Conservation (phyloP, 2,888 invertebrate species). For the Xanthorhoe designata region DNA sequence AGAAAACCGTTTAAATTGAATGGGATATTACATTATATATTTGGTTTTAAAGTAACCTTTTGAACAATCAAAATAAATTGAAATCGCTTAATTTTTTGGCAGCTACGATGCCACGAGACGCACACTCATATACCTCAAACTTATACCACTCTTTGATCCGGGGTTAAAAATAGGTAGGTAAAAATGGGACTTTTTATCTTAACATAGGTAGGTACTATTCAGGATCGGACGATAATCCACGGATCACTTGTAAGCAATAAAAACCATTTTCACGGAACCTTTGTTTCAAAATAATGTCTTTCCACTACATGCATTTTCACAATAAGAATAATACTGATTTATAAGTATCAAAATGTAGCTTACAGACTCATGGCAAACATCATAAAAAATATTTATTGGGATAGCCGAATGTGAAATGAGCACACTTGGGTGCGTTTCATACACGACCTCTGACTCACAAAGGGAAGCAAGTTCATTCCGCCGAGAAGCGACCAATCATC, state of each 20-base stretch:
- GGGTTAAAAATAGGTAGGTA: no score
- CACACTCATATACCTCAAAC: no score
- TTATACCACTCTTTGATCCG: no score
- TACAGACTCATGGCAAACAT: slow-evolving; percentile 10
- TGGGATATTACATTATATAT: no score
- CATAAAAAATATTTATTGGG: neutral
- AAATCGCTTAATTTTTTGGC: no score
- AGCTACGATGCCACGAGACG: no score
- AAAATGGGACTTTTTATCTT: slow-evolving; percentile 10
- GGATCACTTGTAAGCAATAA: slow-evolving; percentile 57
- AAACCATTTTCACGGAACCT: slow-evolving; percentile 67
- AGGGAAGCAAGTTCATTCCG: neutral
- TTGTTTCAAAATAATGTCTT: slow-evolving; percentile 73
- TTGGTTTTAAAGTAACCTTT: no score
- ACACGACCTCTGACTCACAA: neutral
- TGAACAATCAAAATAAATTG: no score
- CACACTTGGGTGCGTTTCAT: neutral
- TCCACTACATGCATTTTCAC: slow-evolving; percentile 67
- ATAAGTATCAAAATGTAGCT: slow-evolving; percentile 44
- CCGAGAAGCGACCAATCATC: neutral
- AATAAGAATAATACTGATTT: slow-evolving; percentile 72
- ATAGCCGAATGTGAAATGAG: neutral
- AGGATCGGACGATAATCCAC: slow-evolving; percentile 28
- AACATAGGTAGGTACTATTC: slow-evolving; percentile 18
- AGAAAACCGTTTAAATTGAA: no score